These are phyloP conservation scores for Hybognathus amarus DNA, from an alignment of 2,797 vertebrate species.

Conservation along the genomic window DNA sequence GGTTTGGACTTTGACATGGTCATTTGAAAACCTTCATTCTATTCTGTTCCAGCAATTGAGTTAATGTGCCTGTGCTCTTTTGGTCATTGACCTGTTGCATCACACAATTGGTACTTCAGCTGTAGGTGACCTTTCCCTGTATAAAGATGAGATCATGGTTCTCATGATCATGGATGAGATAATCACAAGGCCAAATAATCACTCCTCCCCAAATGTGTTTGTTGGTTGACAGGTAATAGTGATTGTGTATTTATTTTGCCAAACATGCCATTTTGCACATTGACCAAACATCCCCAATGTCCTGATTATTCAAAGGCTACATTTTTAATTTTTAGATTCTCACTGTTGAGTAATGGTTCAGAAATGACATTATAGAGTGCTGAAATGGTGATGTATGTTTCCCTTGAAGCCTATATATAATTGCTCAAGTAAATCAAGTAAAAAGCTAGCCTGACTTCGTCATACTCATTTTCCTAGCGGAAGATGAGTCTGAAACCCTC, in stretches of 20 bases:
- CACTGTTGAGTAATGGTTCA: neutral
- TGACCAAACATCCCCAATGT: neutral
- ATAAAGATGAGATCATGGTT: conserved; percentile 14
- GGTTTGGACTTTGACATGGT: conserved; percentile 21
- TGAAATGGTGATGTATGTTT: neutral
- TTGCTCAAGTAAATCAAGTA: neutral
- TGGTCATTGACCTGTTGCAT: conserved; percentile 29
- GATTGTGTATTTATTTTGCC: neutral
- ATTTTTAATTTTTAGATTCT: neutral
- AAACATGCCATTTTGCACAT: neutral
- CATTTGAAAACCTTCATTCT: conserved; percentile 3
- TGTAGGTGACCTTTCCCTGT: conserved; percentile 1
- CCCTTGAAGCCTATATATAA: neutral
- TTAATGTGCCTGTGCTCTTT: conserved; percentile 23
- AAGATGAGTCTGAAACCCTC: no score
- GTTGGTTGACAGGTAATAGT: neutral
- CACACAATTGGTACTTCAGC: neutral
- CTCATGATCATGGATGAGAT: no score
- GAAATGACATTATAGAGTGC: neutral
- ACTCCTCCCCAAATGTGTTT: neutral
- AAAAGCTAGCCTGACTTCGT: no score
- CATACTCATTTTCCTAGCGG: no score
- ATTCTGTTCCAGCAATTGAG: conserved; percentile 15
- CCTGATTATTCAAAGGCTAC: neutral
- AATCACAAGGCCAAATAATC: neutral